A percentile compares a stretch with the other conserved stretches of the same genome.
Conservation (phyloP, 2,113 vertebrate genomes). For the Indicator indicator region DNA sequence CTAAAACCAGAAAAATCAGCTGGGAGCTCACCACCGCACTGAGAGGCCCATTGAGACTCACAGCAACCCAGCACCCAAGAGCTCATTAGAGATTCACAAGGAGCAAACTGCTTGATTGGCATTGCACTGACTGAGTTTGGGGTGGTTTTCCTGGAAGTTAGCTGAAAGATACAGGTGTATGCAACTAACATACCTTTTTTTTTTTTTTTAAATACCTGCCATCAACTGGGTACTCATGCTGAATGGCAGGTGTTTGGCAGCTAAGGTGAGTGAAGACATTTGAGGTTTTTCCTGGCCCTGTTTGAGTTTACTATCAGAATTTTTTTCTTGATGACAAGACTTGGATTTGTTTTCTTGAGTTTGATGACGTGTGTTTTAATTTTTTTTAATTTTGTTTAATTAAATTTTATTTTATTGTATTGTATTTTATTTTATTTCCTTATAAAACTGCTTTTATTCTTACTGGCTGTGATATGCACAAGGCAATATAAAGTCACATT, state of each 20-base stretch:
- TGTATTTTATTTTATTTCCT: background rate
- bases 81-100: background rate
- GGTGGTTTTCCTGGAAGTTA: background rate
- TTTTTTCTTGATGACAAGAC: background rate
- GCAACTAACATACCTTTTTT: background rate
- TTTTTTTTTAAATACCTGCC: background rate
- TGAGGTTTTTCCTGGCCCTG: background rate
- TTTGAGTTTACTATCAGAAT: background rate
- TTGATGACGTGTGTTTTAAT: background rate
- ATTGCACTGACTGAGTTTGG: background rate
- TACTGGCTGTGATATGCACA: background rate
- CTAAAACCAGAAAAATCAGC: constrained; percentile 5
- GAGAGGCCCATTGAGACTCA: constrained; percentile 18
- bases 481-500: background rate
- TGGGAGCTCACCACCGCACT: background rate
- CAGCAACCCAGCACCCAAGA: background rate
- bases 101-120: background rate
- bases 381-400: no score
- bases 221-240: background rate
- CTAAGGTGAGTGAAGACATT: background rate
- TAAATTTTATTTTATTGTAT: background rate
- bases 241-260: background rate
- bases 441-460: background rate
- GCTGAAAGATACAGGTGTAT: background rate
- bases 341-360: background rate